phyloP scores from a whole-genome alignment of 2,113 vertebrate genomes.

The Anoura caudifer region DNA sequence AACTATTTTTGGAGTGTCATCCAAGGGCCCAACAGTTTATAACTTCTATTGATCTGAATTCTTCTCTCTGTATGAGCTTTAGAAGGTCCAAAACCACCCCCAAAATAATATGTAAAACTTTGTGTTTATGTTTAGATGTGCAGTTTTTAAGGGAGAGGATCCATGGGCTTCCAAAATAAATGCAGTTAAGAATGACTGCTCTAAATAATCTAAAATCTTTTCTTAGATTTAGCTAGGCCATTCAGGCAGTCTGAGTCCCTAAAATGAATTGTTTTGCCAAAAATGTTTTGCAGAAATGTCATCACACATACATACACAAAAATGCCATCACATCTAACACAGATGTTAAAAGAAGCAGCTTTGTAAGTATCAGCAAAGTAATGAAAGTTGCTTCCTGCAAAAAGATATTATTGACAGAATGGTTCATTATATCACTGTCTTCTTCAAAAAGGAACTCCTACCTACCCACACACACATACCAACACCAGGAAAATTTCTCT shows the following conservation, averaged over 20 bases:
- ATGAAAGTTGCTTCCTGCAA: background rate
- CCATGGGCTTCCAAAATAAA: background rate
- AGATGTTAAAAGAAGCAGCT: background rate
- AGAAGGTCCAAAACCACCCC: background rate
- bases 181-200: background rate
- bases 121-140: background rate
- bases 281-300: background rate
- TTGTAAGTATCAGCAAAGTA: background rate
- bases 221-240: background rate
- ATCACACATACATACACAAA: background rate
- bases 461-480: background rate
- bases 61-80: background rate
- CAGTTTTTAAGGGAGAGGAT: background rate
- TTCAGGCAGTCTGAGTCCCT: background rate
- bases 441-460: background rate
- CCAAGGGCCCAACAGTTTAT: background rate
- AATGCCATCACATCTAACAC: background rate
- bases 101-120: background rate
- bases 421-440: background rate
- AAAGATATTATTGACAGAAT: background rate
- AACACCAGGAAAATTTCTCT: background rate
- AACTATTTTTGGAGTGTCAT: background rate
- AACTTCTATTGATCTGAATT: background rate
- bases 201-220: slow-evolving; percentile 4
- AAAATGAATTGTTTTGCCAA: slow-evolving; percentile 4